Base-by-base conservation (phyloP, 2,797 vertebrate genomes). In the Cirrhinus molitorella region DNA sequence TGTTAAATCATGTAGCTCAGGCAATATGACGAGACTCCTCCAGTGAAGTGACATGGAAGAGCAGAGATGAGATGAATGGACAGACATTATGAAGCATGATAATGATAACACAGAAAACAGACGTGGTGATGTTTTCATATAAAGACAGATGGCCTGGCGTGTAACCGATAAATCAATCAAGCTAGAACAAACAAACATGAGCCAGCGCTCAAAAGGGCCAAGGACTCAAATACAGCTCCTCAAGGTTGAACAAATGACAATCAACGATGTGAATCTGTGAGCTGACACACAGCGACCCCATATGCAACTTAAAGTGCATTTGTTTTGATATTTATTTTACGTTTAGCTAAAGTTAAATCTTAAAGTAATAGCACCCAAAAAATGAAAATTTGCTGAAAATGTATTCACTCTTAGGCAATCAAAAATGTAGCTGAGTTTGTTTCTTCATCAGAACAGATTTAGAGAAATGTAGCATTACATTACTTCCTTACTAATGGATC, bases 101-200 rank as follows among this genome's bases (percentile, higher is more conserved):
- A 73, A 75, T 76, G 72, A 53, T 66, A 78, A 72, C 17, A 75
- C 40, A 21, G 65, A 79, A 61, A 23, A 21, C 67, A 84, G 76
- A 76, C 40, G 10, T 45, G 53, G 21, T 16, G n/a, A 80, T 53
- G 70, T 55, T 74, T 79, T 68, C 11, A 65, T 19, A 70, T 59
- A 61, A 31, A 12, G 51, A 85, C 76, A 79, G 57, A 73, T 73
- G 78, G 70, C 34, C 40, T 28, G 59, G 40, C 31, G 21, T 55
- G 47, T 12, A 79, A 74, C 76, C 31, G 47, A 85, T 79, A 79
- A 79, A 81, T 81, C 73, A 83, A 61, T 70, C 65, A 73, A 63
- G 25, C 63, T 59, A 47, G 23, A 81, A 81, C 65, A 66, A 80
- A 76, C 19, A 55, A 57, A 83, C 61, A 55, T n/a, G 34, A 75